Conservation (phyloP, 2,888 invertebrate genomes). For the Hyposoter dolosus region DNA sequence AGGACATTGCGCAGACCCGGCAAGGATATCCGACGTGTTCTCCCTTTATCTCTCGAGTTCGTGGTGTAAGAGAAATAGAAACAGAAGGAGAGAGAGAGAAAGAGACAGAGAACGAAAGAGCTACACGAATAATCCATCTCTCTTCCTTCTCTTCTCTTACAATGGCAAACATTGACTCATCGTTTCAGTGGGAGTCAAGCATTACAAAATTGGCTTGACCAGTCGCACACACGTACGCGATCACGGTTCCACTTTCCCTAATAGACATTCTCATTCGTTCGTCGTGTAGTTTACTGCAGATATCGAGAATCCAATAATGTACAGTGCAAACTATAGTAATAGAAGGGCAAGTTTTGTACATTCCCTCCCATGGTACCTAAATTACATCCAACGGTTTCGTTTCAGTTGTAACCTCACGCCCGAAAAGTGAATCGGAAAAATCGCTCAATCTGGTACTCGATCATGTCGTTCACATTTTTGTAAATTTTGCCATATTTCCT, state of each 20-base stretch:
- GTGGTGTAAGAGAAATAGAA: background rate
- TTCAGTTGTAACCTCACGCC: background rate
- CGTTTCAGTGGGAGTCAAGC: constrained; percentile 54
- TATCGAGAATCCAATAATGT: constrained; percentile 29
- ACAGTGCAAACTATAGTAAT: background rate
- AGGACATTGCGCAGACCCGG: constrained; percentile 45
- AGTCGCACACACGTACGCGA: constrained; percentile 34
- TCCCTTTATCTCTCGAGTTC: constrained; percentile 6
- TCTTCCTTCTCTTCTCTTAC: constrained; percentile 23
- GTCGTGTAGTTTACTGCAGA: constrained; percentile 4
- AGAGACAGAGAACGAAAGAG: background rate
- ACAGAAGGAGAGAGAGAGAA: background rate
- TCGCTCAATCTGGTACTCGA: too few species aligned
- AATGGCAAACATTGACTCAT: constrained; percentile 62
- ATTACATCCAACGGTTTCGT: background rate
- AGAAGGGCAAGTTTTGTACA: background rate
- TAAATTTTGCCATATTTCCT: too few species aligned
- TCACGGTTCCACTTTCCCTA: constrained; percentile 24
- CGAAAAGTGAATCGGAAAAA: background rate
- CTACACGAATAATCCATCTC: constrained; percentile 12
- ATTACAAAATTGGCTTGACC: constrained; percentile 66
- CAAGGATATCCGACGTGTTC: constrained; percentile 52
- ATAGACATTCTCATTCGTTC: constrained; percentile 39
- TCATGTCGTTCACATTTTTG: too few species aligned
- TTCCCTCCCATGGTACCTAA: background rate